Evolutionary conservation across 2,888 invertebrate species (phyloP).

Genomic region (Acrocyrtus sp.): DNA sequence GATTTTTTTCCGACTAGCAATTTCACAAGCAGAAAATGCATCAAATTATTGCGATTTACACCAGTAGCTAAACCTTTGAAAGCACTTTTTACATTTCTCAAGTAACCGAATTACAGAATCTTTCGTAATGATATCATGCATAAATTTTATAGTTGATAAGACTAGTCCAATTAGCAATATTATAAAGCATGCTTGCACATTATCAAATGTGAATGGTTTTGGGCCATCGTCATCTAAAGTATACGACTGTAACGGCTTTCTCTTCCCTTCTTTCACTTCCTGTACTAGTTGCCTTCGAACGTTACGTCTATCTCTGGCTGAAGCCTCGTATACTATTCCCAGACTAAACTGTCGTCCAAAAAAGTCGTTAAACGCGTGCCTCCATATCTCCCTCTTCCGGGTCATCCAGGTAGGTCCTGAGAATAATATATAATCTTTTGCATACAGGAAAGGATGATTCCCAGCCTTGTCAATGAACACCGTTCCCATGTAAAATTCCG

Average conservation of each 20-base stretch:
- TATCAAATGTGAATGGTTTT: slow-evolving; percentile 28
- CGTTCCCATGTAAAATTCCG: slow-evolving; percentile 29
- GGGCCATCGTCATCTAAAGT: slow-evolving; percentile 23
- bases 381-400: slow-evolving; percentile 27
- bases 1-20: too few relatives aligned
- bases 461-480: slow-evolving; percentile 26
- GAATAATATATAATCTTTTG: slow-evolving; percentile 28
- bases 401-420: slow-evolving; percentile 26
- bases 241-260: slow-evolving; percentile 13
- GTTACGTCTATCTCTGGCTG: slow-evolving; percentile 1
- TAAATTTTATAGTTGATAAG: too few relatives aligned
- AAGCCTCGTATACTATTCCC: slow-evolving; percentile 26
- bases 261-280: slow-evolving; percentile 16
- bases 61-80: too few relatives aligned
- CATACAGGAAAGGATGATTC: slow-evolving; percentile 20
- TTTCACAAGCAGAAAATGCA: too few relatives aligned
- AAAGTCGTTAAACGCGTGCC: slow-evolving; percentile 18
- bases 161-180: slow-evolving; percentile 9
- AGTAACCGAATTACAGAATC: too few relatives aligned
- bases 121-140: too few relatives aligned
- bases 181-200: slow-evolving; percentile 30
- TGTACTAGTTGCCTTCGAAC: slow-evolving; percentile 13
- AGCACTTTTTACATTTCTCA: background rate
- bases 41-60: too few relatives aligned
- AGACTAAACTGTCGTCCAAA: slow-evolving; percentile 24